Base-by-base conservation (phyloP, 2,797 vertebrate genomes). In the Halcyon chelicuti region DNA sequence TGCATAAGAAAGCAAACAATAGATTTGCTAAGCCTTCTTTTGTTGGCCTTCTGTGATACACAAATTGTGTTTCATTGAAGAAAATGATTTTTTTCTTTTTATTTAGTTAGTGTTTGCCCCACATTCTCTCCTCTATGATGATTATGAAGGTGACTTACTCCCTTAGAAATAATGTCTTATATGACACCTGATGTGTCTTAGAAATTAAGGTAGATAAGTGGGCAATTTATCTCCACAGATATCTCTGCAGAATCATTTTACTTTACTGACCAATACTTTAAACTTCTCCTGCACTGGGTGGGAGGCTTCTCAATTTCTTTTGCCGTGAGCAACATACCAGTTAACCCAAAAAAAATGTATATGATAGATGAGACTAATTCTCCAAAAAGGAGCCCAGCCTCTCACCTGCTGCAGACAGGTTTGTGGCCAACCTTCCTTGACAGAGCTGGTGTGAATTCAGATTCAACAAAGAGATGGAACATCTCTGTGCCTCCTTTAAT, bases 61-160 rank as follows among this genome's bases (percentile, higher is more conserved):
- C 5, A 87, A 20, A 72, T 47, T 28, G 16, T 63, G n/a, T 79
- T 93, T 83, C 60, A 70, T 85, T 49, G 39, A 78, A 80, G 68
- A 82, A 93, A 70, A 74, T 26, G 0, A 8, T 57, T 68, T 76
- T 91, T 93, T 93, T 84, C 42, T 78, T 93, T 83, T 66, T 62
- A 77, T 89, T 86, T 93, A 66, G 79, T 90, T 96, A 75, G 65
- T 72, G 40, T 89, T 96, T 83, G n/a, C 54, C 63, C 58, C 94
- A 66, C 63, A 42, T 33, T 91, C 76, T 97, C 82, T 95, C 93
- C 92, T 96, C 91, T 88, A 0, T 78, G 80, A 73, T 91, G 83
- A 96, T 96, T 96, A 97, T 91, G 92, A 97, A 97, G 96, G 96
- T 97, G 96, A 97, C 96, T 91, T 88, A 86, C 57, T 97, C 93